Conservation (phyloP, 1,140 invertebrate species). For the Papilio dardanus region DNA sequence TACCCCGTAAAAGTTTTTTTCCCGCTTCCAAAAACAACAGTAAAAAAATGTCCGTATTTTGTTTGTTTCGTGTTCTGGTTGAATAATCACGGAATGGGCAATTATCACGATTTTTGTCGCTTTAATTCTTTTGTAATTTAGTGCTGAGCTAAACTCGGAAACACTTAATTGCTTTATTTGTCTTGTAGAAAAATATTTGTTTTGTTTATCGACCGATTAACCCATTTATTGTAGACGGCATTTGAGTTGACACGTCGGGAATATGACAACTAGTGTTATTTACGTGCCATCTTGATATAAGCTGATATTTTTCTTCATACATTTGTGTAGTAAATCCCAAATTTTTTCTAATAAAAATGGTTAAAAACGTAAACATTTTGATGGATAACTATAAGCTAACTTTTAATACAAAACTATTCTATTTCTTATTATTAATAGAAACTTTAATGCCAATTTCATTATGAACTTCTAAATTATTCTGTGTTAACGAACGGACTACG, state of each 20-base stretch:
- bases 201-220: background rate
- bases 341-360: too few relatives aligned
- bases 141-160: background rate
- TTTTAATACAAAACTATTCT: too few relatives aligned
- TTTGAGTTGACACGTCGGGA: too few relatives aligned
- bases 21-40: background rate
- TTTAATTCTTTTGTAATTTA: constrained; percentile 20
- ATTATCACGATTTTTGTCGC: constrained; percentile 30
- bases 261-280: too few relatives aligned
- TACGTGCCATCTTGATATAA: too few relatives aligned
- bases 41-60: background rate
- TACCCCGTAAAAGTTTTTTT: background rate
- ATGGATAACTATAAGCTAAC: too few relatives aligned
- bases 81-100: constrained; percentile 21
- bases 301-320: too few relatives aligned
- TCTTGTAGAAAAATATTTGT: background rate
- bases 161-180: constrained; percentile 7
- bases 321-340: too few relatives aligned
- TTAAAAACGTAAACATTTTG: too few relatives aligned
- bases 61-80: constrained; percentile 17
- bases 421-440: too few relatives aligned
- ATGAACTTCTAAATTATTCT: background rate
- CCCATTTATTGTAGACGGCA: too few relatives aligned
- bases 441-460: constrained; percentile 35
- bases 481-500: background rate